Evolutionary conservation across 2,113 vertebrate genomes (phyloP), one percentile per base, ranked within the genome.

Genomic region (Tupaia tana): DNA sequence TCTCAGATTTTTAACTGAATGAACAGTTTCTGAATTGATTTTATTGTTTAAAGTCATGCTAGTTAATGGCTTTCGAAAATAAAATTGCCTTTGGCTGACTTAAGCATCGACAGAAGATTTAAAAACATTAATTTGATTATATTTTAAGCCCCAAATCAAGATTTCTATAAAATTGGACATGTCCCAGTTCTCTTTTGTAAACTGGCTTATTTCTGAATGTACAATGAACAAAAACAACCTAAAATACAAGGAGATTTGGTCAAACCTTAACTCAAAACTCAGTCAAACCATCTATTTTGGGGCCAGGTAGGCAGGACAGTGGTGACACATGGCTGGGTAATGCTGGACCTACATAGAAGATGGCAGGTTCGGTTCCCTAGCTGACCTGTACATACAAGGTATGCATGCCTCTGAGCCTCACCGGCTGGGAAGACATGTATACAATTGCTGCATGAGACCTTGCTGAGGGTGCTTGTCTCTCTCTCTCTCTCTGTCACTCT

Each of bases 21-120:
- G 82, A 94, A 96, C 66, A 31, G 83, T 89, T 97, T 96, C 86
- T 59, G 86, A 95, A 93, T 90, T 93, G 77, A 95, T 96, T 95
- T 89, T 86, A 91, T 94, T 95, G 95, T 95, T 93, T 89, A 81
- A 94, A 97, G 74, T 89, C 83, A 84, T 73, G 90, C 75, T 73
- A 67, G 58, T 94, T 83, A 94, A 95, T 96, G 78, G 29, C 67
- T 95, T 96, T 97, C 92, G 34, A 73, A 86, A 96, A 95, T 93
- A 91, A 95, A 93, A 94, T 94, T 86, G 94, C 87, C 79, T 90
- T 61, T 8, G 64, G 88, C 89, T 79, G 82, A 86, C 89, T 94
- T 96, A 92, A 85, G 81, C 80, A 80, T 93, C 93, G 94, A 85
- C 84, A 86, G 80, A 94, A 93, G 93, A 95, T 85, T 94, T 7